Conservation (phyloP, 2,888 invertebrate genomes). For the Drosophila yooni region DNA sequence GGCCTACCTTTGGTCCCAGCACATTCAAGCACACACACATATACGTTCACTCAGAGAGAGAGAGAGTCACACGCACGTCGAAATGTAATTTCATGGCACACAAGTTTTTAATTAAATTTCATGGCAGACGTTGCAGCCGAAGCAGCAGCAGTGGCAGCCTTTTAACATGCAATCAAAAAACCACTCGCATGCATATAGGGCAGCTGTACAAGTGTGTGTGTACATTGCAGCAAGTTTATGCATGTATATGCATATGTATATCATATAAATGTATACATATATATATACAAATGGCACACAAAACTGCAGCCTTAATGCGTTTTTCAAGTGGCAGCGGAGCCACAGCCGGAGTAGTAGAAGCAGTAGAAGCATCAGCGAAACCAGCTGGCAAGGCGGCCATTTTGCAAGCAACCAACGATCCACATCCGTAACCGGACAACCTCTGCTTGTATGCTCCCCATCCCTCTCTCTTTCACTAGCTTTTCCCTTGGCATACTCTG, state of each 20-base stretch:
- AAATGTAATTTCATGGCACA: constrained; percentile 82
- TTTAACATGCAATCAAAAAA: constrained; percentile 80
- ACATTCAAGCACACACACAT: constrained; percentile 25
- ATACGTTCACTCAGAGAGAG: neutral
- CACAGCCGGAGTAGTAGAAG: constrained; percentile 29
- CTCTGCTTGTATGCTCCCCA: neutral
- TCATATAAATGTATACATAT: constrained; percentile 37
- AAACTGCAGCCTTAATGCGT: constrained; percentile 76
- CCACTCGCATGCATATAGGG: constrained; percentile 77
- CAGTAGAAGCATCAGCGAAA: constrained; percentile 29
- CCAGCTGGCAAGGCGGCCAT: constrained; percentile 57
- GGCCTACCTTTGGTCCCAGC: constrained; percentile 59
- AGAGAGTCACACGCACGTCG: constrained; percentile 60
- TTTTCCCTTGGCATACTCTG: constrained; percentile 27
- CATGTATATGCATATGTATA: neutral
- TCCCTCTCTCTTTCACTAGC: neutral
- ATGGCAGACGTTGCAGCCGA: constrained; percentile 67
- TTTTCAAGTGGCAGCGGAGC: constrained; percentile 73
- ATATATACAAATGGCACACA: constrained; percentile 63
- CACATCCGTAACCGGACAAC: constrained; percentile 51
- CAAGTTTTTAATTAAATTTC: constrained; percentile 81
- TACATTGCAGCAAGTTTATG: constrained; percentile 38
- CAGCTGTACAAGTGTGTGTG: constrained; percentile 59
- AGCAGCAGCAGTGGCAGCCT: constrained; percentile 58
- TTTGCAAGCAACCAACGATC: constrained; percentile 59